Conservation (phyloP, 2,797 vertebrate genomes). For the Huso huso region DNA sequence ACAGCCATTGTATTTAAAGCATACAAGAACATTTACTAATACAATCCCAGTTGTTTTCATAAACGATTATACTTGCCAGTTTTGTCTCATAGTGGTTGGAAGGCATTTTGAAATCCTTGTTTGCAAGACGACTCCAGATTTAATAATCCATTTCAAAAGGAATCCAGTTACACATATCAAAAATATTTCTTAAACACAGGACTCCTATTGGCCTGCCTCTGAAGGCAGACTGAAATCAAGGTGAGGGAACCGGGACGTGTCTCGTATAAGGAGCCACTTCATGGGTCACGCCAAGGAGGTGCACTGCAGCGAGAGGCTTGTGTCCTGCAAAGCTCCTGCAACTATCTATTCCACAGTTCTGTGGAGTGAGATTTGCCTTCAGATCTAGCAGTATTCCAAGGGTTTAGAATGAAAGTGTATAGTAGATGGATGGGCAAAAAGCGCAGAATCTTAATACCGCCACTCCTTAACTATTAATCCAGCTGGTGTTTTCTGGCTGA, state of each 20-base stretch:
- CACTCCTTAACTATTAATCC: neutral
- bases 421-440: no score
- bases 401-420: no score
- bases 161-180: constrained; percentile 71
- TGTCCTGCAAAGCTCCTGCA: constrained; percentile 62
- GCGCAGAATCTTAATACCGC: neutral
- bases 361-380: neutral
- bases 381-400: no score
- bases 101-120: constrained; percentile 35
- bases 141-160: constrained; percentile 56
- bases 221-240: constrained; percentile 13
- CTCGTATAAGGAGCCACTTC: constrained; percentile 46
- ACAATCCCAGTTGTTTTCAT: no score
- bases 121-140: constrained; percentile 55
- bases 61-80: no score
- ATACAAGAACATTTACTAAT: constrained; percentile 18
- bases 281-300: constrained; percentile 22
- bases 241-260: constrained; percentile 50
- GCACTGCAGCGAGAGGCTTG: constrained; percentile 48
- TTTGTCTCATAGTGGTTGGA: constrained; percentile 37
- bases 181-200: constrained; percentile 49
- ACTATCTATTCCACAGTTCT: constrained; percentile 45
- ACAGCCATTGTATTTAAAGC: neutral
- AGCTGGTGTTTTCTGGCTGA: neutral
- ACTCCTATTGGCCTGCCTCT: constrained; percentile 58